These are phyloP conservation scores for Bombylius discolor DNA, from an alignment of 2,888 invertebrate genomes.

Conservation along the genomic window DNA sequence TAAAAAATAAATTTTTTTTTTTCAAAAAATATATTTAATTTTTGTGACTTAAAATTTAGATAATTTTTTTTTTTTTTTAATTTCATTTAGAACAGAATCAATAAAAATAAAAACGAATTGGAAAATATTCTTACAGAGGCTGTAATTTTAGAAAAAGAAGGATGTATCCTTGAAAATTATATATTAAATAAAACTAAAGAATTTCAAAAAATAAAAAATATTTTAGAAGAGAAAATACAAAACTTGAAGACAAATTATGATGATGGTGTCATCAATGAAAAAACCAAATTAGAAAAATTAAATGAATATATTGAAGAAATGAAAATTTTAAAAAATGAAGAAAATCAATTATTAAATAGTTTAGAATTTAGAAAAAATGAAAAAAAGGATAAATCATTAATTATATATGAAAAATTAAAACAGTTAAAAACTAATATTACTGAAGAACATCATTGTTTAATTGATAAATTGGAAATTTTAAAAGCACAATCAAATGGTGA, in stretches of 20 bases:
- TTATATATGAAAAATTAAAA: neutral
- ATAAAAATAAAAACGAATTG: neutral
- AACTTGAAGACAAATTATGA: neutral
- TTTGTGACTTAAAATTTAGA: too few relatives aligned
- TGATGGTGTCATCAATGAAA: neutral
- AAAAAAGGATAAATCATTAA: neutral
- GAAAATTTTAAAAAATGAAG: neutral
- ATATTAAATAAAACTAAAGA: neutral
- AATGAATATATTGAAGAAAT: neutral
- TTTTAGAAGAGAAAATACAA: neutral
- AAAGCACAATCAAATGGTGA: neutral
- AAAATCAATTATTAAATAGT: neutral
- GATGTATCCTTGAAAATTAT: neutral
- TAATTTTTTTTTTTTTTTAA: neutral
- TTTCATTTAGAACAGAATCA: neutral
- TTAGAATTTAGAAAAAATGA: neutral
- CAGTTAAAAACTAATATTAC: neutral
- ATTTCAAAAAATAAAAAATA: neutral
- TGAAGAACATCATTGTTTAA: neutral
- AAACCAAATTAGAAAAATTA: neutral
- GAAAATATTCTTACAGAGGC: neutral
- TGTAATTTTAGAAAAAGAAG: neutral
- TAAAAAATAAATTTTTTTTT: too few relatives aligned
- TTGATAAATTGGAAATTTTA: conserved; percentile 1
- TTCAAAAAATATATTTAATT: too few relatives aligned